A percentile compares a stretch with the other conserved stretches of the same genome.
phyloP scores from a whole-genome alignment of 2,888 invertebrate genomes.

The Philereme vetulata region DNA sequence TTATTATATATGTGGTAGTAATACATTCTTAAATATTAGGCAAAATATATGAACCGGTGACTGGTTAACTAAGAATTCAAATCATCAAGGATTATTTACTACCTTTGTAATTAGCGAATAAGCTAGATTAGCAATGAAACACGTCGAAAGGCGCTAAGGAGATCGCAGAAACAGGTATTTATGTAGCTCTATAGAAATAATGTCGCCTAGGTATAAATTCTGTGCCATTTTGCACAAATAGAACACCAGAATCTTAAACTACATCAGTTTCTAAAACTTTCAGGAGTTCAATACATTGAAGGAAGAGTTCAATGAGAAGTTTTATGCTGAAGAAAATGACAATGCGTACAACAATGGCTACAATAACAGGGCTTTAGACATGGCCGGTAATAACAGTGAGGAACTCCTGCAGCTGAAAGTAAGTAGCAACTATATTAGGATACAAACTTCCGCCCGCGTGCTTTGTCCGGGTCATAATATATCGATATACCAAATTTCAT shows the following conservation, averaged over 20 bases:
- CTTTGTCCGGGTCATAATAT: too few species aligned
- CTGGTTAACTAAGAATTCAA: neutral
- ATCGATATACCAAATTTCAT: too few species aligned
- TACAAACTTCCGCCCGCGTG: too few species aligned
- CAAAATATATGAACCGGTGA: neutral
- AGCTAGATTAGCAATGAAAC: neutral
- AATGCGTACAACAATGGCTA: conserved; percentile 47
- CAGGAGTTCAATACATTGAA: conserved; percentile 74
- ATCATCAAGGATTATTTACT: neutral
- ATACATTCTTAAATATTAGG: neutral
- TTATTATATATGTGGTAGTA: neutral
- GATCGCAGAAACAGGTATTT: conserved; percentile 19
- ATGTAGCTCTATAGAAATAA: neutral
- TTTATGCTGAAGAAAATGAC: conserved; percentile 63
- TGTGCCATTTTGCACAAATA: conserved; percentile 2
- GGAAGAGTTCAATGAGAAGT: conserved; percentile 77
- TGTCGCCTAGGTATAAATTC: neutral
- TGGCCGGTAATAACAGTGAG: conserved; percentile 50
- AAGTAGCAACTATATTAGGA: conserved; percentile 22
- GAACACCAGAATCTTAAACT: neutral
- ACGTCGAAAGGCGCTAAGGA: conserved; percentile 2
- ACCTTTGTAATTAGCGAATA: neutral
- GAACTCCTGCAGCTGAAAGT: conserved; percentile 68
- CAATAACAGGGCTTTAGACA: conserved; percentile 43
- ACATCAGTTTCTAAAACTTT: conserved; percentile 41